Conservation (phyloP, 2,113 vertebrate genomes). For the Ardeotis arabs region DNA sequence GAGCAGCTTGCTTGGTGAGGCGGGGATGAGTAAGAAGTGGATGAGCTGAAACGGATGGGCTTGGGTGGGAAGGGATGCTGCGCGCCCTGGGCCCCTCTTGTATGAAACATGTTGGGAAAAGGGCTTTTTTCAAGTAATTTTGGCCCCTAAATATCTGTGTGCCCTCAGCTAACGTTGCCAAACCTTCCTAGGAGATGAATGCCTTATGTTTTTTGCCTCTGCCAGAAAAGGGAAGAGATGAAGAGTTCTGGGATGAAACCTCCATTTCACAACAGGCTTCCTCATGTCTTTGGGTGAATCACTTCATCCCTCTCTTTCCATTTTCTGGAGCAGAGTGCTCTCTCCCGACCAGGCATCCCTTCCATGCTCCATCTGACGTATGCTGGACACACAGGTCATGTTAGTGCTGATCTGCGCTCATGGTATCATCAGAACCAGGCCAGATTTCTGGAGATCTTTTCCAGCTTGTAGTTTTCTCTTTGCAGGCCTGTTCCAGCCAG, state of each 20-base stretch:
- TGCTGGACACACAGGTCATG: background rate
- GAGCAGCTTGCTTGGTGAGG: background rate
- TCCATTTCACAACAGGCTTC: background rate
- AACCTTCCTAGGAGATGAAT: background rate
- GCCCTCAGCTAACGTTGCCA: background rate
- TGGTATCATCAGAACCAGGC: accelerated
- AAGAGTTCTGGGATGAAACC: background rate
- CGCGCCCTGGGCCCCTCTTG: accelerated
- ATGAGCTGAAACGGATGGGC: background rate
- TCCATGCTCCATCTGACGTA: background rate
- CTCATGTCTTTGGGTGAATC: background rate
- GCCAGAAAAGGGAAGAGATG: background rate
- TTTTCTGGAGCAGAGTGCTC: background rate
- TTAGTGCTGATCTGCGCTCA: background rate
- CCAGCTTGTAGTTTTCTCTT: background rate
- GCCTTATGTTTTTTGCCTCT: background rate
- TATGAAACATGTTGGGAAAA: background rate
- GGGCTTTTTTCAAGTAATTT: background rate
- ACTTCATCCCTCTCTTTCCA: background rate
- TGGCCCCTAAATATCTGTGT: background rate
- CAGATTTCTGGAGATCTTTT: background rate
- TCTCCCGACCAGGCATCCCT: background rate
- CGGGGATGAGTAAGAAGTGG: accelerated
- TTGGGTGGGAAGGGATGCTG: background rate
- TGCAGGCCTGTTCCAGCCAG: background rate